These are phyloP conservation scores for Archegozetes longisetosus DNA, from an alignment of 1,140 invertebrate genomes.

Conservation along the genomic window DNA sequence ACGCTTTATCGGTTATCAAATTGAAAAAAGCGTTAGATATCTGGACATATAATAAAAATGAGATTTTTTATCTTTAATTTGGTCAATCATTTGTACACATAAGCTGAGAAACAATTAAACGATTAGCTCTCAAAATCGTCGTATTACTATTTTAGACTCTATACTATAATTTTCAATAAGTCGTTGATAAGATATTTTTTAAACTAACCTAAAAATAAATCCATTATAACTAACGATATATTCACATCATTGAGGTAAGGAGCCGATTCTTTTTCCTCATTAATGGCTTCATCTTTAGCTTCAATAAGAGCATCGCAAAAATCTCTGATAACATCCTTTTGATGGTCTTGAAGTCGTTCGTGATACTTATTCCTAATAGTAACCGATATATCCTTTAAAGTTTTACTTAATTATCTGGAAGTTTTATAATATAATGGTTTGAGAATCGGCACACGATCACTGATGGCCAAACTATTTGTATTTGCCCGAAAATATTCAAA, in stretches of 20 bases:
- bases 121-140: too few species aligned
- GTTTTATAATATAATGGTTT: not conserved
- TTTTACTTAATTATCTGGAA: not conserved
- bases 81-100: too few species aligned
- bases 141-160: too few species aligned
- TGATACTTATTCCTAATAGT: not conserved
- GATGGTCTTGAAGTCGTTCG: not conserved
- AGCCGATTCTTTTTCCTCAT: not conserved
- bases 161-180: too few species aligned
- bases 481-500: not conserved
- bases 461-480: not conserved
- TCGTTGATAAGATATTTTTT: too few species aligned
- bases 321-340: not conserved
- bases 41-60: too few species aligned
- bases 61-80: too few species aligned
- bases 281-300: not conserved
- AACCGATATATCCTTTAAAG: not conserved
- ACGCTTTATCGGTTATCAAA: too few species aligned
- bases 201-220: not conserved
- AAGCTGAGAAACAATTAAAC: too few species aligned
- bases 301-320: not conserved
- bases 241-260: not conserved
- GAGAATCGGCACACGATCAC: not conserved
- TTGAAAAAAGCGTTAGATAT: too few species aligned
- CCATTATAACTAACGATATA: not conserved